Evolutionary conservation across 1,140 invertebrate species (phyloP).

Genomic region (Anastatus disparis): DNA sequence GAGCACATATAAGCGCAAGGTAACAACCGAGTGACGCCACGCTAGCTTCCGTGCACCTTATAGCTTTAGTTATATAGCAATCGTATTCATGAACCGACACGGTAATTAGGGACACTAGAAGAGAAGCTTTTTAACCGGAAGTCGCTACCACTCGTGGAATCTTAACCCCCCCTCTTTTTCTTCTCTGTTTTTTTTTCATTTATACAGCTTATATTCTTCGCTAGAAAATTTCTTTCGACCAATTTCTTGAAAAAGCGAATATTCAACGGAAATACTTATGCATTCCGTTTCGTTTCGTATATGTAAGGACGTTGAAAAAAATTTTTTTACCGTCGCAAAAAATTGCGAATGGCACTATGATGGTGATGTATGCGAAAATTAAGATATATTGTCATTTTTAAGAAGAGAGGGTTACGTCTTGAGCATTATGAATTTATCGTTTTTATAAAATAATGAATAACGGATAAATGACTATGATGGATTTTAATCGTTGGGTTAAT

Average conservation of each 20-base stretch:
- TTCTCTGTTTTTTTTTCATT: constrained; percentile 48
- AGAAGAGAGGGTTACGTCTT: too few relatives aligned
- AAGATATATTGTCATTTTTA: too few relatives aligned
- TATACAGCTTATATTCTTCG: constrained; percentile 38
- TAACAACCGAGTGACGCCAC: constrained; percentile 67
- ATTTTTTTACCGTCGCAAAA: constrained; percentile 42
- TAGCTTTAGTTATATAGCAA: constrained; percentile 51
- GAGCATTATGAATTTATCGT: too few relatives aligned
- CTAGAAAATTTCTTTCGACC: too few relatives aligned
- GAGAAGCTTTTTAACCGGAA: constrained; percentile 63
- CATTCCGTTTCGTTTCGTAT: constrained; percentile 64
- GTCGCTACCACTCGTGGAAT: constrained; percentile 61
- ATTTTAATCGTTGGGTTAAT: too few relatives aligned
- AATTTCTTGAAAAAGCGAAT: constrained; percentile 51
- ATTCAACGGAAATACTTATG: constrained; percentile 67
- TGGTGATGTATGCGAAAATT: too few relatives aligned
- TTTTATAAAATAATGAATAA: too few relatives aligned
- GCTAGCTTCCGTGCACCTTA: constrained; percentile 64
- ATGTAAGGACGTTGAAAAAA: constrained; percentile 59
- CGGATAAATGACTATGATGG: too few relatives aligned
- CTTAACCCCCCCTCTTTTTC: constrained; percentile 58
- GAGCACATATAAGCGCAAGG: too few relatives aligned
- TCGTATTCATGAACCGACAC: constrained; percentile 69
- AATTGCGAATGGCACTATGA: too few relatives aligned
- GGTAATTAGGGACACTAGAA: constrained; percentile 69